Percentiles rank a stretch among this genome's conserved stretches.
These are phyloP conservation scores for Pteronotus mesoamericanus DNA, from an alignment of 2,797 vertebrate species.

Conservation along the genomic window DNA sequence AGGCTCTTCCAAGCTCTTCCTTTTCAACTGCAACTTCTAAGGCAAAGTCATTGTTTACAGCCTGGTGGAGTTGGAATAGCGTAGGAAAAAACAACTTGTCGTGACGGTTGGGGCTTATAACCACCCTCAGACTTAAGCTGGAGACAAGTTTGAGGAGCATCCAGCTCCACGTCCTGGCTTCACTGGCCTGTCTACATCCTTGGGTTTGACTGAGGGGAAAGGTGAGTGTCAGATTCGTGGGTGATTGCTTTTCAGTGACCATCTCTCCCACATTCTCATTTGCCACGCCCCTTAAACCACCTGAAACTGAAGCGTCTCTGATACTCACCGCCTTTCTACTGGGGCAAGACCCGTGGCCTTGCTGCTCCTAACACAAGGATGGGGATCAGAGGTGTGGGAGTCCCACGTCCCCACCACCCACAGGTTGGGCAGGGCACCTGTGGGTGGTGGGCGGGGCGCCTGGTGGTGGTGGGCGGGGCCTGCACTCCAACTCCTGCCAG, in stretches of 20 bases:
- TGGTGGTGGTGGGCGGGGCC: not conserved
- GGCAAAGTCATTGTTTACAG: not conserved
- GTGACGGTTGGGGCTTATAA: slow-evolving; percentile 24
- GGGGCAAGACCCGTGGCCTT: accelerated
- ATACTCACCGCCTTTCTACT: not conserved
- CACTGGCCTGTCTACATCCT: not conserved
- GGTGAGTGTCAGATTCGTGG: slow-evolving; percentile 37
- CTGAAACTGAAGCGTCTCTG: not conserved
- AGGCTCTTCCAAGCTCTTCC: not conserved
- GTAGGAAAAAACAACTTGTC: slow-evolving; percentile 71
- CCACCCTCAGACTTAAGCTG: not conserved
- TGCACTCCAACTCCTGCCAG: not conserved
- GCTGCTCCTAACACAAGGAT: accelerated
- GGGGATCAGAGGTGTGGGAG: not conserved
- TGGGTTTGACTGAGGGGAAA: not conserved
- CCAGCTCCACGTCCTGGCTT: not conserved
- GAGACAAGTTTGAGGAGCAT: not conserved
- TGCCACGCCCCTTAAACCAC: not conserved
- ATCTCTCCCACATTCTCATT: not conserved
- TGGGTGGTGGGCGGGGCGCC: not conserved
- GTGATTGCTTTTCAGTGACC: slow-evolving; percentile 40
- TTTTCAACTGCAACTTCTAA: not conserved
- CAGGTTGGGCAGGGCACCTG: not conserved
- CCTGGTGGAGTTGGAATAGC: not conserved
- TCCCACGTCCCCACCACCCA: not conserved